Evolutionary conservation across 2,113 vertebrate genomes (phyloP).

Genomic region (Clarias gariepinus): DNA sequence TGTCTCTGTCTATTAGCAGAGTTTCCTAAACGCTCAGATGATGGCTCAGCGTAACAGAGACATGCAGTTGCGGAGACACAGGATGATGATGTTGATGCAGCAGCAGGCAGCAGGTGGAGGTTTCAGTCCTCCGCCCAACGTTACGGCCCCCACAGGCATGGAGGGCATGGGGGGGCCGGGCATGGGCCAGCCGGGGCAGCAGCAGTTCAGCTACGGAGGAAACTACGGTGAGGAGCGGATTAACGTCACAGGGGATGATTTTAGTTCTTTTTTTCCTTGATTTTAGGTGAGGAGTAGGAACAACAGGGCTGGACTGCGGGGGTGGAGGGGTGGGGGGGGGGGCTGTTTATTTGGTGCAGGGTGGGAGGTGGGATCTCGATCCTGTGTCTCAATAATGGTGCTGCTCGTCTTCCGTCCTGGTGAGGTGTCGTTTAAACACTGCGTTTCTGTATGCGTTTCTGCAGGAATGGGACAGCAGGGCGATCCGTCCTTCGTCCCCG

Average conservation of each 20-base stretch:
- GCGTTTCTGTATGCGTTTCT: constrained; percentile 29
- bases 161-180: constrained; percentile 80
- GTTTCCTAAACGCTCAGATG: constrained; percentile 94
- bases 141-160: constrained; percentile 87
- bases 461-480: constrained; percentile 89
- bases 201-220: constrained; percentile 85
- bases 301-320: too few species aligned
- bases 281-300: too few species aligned
- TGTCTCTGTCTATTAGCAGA: constrained; percentile 69
- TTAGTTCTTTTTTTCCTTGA: too few species aligned
- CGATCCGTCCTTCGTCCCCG: constrained; percentile 82
- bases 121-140: constrained; percentile 96
- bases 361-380: too few species aligned
- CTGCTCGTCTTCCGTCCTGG: too few species aligned
- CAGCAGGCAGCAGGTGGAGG: constrained; percentile 72
- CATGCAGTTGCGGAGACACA: constrained; percentile 82
- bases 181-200: constrained; percentile 83
- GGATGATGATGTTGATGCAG: constrained; percentile 88
- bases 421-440: too few species aligned
- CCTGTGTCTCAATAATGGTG: too few species aligned
- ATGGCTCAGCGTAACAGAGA: constrained; percentile 91
- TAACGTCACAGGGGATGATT: not conserved
- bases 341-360: too few species aligned
- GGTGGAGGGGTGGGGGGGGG: too few species aligned
- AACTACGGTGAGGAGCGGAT: constrained; percentile 81